Evolutionary conservation across 2,797 vertebrate genomes (phyloP).

Genomic region (Neostethus bicornis): DNA sequence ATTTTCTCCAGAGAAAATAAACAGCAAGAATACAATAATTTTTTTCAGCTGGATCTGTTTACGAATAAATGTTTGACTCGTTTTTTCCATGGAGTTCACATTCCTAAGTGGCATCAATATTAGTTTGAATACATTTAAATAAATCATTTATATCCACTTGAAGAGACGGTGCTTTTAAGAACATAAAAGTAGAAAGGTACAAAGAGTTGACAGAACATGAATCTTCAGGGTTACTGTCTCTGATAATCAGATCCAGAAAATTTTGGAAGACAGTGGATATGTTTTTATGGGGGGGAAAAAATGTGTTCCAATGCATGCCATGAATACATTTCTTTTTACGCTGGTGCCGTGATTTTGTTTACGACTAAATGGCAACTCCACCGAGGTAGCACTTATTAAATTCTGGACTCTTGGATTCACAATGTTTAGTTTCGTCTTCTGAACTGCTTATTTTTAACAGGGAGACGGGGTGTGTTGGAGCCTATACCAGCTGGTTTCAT

Average conservation of each 20-base stretch:
- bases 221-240: constrained; percentile 36
- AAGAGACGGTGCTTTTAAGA: constrained; percentile 48
- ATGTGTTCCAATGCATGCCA: constrained; percentile 46
- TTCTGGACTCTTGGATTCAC: neutral
- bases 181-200: neutral
- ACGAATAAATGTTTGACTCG: too few relatives aligned
- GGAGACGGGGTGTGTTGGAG: too few relatives aligned
- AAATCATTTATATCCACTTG: constrained; percentile 29
- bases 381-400: constrained; percentile 1
- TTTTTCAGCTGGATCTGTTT: neutral
- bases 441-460: too few relatives aligned
- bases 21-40: neutral
- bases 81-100: neutral
- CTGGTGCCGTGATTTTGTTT: constrained; percentile 62
- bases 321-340: constrained; percentile 59
- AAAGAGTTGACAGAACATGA: constrained; percentile 22
- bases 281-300: constrained; percentile 51
- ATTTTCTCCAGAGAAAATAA: too few relatives aligned
- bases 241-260: constrained; percentile 36
- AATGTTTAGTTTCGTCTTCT: constrained; percentile 10
- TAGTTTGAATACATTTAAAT: constrained; percentile 27
- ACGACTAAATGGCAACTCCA: too few relatives aligned
- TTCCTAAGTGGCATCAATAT: neutral
- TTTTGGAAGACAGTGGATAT: constrained; percentile 29
- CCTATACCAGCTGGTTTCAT: too few relatives aligned